phyloP scores from a whole-genome alignment of 2,797 vertebrate genomes.

The Melopsittacus undulatus region DNA sequence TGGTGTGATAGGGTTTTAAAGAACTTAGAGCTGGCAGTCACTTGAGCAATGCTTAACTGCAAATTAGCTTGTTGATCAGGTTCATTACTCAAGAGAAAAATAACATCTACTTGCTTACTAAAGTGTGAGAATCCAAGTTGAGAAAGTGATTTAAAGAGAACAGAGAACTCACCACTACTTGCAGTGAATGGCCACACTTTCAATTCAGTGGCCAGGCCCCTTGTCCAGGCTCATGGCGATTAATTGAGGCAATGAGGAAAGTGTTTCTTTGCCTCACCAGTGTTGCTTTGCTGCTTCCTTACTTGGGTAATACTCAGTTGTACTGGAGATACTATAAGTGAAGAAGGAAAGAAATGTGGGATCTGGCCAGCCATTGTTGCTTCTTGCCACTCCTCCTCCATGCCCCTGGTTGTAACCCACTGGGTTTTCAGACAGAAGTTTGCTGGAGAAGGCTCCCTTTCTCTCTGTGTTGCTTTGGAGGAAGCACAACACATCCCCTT shows the following conservation, averaged over 20 bases:
- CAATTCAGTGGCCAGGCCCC: background rate
- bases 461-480: background rate
- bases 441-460: background rate
- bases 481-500: background rate
- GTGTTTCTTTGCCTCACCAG: background rate
- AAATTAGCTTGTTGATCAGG: background rate
- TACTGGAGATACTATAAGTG: background rate
- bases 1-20: background rate
- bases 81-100: slow-evolving; percentile 12
- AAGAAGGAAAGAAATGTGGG: background rate
- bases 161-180: background rate
- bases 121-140: background rate
- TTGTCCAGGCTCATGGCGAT: accelerated
- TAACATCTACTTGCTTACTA: background rate
- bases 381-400: background rate
- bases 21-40: background rate
- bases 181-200: background rate
- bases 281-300: background rate
- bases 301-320: background rate
- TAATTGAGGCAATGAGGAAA: background rate
- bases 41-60: slow-evolving; percentile 21
- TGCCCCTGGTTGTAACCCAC: accelerated
- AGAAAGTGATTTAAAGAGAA: background rate
- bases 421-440: background rate
- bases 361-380: background rate